These are phyloP conservation scores for Eufriesea mexicana DNA, from an alignment of 1,140 invertebrate species.

Conservation along the genomic window DNA sequence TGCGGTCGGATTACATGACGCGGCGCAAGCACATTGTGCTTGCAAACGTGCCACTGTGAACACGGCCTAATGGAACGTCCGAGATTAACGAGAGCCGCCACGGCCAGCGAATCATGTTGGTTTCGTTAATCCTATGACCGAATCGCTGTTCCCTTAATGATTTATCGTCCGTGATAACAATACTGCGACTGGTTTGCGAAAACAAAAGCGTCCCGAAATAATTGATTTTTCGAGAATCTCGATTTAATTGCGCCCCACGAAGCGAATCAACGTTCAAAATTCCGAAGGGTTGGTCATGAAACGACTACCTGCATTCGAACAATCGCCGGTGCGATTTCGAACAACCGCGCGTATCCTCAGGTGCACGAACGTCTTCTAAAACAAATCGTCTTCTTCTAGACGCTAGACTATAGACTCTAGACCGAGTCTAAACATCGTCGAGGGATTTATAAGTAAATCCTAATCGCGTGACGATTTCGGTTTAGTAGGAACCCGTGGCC, in stretches of 20 bases:
- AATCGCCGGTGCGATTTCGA: neutral
- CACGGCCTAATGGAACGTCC: conserved; percentile 46
- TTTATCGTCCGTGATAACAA: conserved; percentile 16
- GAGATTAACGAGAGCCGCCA: conserved; percentile 43
- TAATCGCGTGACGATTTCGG: conserved; percentile 8
- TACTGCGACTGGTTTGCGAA: too few relatives aligned
- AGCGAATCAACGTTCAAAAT: neutral
- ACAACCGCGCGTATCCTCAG: neutral
- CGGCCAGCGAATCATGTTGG: conserved; percentile 19
- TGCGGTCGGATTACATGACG: conserved; percentile 46
- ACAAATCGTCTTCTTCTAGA: conserved; percentile 12
- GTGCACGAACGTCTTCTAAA: neutral
- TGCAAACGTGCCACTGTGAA: conserved; percentile 35
- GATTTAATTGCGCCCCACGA: neutral
- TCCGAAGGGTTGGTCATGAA: neutral
- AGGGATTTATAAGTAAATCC: neutral
- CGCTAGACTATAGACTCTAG: too few relatives aligned
- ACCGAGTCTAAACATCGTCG: neutral
- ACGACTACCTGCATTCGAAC: neutral
- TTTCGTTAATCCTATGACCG: conserved; percentile 31
- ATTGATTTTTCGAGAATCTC: neutral
- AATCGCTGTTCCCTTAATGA: conserved; percentile 36
- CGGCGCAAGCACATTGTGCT: conserved; percentile 5
- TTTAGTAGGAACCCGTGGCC: neutral
- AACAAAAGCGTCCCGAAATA: neutral